Base-by-base conservation (phyloP, 2,888 invertebrate genomes). In the Drosophila melanosoma region DNA sequence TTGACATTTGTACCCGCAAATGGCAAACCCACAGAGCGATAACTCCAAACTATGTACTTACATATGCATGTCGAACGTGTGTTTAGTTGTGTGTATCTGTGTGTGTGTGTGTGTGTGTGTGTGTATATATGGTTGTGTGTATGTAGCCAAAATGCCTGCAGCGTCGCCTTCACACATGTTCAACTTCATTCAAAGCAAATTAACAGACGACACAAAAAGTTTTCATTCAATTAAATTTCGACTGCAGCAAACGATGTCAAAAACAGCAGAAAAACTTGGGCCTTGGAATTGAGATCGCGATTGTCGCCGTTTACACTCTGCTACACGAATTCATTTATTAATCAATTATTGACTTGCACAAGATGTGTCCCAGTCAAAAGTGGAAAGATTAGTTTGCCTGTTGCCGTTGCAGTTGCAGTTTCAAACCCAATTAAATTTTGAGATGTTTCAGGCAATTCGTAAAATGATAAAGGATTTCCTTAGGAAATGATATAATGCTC, bases 1-100 rank as follows among this genome's bases (percentile, higher is more conserved):
- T 90, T 86, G 86, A 90, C 86, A 87, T 85, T 90, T 90, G 73
- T 86, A 85, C 83, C 90, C 88, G 40, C 86, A 85, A 85, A 81
- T 76, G 82, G 83, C 81, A 74, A 74, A 76, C 72, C 81, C 70
- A 80, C 67, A 58, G 64, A 60, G 68, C 62, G 69, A 76, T 73
- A 78, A 69, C 79, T 74, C 66, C 61, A 62, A 73, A 82, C 82
- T 84, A 62, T 71, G 53, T 63, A 64, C 48, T 51, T 49, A 54
- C 57, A 54, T 38, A 67, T 66, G 63, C 69, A 67, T 57, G 12
- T 62, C 33, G 29, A 29, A 26, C 29, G 33, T 40, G 38, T 26
- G 29, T 62, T 17, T 52, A 42, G 29, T 6, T 29, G 29, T 35
- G 11, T 26, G 2, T 15, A 32, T n/a, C n/a, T 32, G 40, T 42